phyloP scores from a whole-genome alignment of 2,113 vertebrate genomes.

The Trichomycterus rosablanca region DNA sequence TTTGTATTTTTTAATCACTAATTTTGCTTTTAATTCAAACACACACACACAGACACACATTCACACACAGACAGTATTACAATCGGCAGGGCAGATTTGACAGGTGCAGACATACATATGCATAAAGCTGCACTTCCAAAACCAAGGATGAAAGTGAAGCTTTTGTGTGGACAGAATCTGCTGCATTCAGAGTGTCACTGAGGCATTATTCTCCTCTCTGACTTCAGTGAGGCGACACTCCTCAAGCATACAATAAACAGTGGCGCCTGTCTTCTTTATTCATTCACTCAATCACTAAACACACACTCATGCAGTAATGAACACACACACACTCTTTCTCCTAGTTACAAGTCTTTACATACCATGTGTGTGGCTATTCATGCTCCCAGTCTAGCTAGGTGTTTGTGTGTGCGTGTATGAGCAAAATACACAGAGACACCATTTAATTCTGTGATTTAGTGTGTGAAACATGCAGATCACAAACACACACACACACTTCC shows the following conservation, averaged over 20 bases:
- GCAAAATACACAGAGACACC: slow-evolving; percentile 28
- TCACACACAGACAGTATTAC: slow-evolving; percentile 5
- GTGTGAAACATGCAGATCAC: slow-evolving; percentile 11
- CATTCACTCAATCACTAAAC: slow-evolving; percentile 35
- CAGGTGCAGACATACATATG: slow-evolving; percentile 47
- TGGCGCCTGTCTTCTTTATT: slow-evolving; percentile 52
- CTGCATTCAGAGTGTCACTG: slow-evolving; percentile 42
- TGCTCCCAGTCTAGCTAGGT: slow-evolving; percentile 3
- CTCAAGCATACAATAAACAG: slow-evolving; percentile 48
- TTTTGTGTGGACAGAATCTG: slow-evolving; percentile 38
- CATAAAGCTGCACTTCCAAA: slow-evolving; percentile 31
- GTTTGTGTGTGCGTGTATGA: slow-evolving; percentile 12
- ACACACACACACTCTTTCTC: slow-evolving; percentile 43
- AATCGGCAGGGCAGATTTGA: too few relatives aligned
- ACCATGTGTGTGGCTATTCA: slow-evolving; percentile 20
- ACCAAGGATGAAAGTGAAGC: slow-evolving; percentile 2
- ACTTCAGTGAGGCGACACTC: slow-evolving; percentile 31
- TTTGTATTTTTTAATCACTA: too few relatives aligned
- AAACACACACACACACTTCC: too few relatives aligned
- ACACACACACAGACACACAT: not conserved
- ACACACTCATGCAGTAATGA: slow-evolving; percentile 38
- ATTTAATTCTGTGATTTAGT: slow-evolving; percentile 23
- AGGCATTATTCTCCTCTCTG: slow-evolving; percentile 48
- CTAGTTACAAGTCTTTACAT: slow-evolving; percentile 20
- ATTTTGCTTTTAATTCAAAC: not conserved